Evolutionary conservation across 2,797 vertebrate species (phyloP).

Genomic region (Sebastes elongatus): DNA sequence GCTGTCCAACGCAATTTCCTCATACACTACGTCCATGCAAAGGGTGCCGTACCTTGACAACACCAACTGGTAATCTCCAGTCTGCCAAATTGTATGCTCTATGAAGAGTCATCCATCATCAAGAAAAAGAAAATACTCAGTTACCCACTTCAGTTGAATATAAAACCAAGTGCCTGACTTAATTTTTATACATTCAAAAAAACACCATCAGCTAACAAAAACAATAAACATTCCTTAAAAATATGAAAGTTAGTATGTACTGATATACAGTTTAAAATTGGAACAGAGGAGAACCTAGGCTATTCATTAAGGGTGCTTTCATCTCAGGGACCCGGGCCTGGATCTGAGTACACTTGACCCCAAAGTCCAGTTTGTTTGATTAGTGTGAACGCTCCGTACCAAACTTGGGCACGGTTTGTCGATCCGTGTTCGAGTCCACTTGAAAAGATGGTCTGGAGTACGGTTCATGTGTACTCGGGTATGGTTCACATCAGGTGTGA

Average conservation of each 20-base stretch:
- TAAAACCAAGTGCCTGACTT: background rate
- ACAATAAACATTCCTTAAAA: background rate
- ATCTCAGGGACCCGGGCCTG: no score
- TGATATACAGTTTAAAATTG: background rate
- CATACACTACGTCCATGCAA: background rate
- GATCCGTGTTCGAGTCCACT: background rate
- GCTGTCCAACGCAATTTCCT: background rate
- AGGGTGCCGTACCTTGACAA: background rate
- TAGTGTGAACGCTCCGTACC: background rate
- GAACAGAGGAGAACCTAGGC: background rate
- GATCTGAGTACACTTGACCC: background rate
- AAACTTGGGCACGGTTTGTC: background rate
- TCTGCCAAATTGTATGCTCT: background rate
- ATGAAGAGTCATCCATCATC: background rate
- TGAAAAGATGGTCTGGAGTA: no score
- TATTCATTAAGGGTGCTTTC: no score
- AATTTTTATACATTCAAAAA: background rate
- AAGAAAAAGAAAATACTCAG: background rate
- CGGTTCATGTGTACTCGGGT: no score
- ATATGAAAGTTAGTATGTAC: background rate
- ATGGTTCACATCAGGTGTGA: no score
- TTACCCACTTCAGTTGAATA: background rate
- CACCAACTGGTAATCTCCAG: background rate
- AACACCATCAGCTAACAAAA: background rate
- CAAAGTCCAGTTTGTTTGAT: background rate